Evolutionary conservation across 2,888 invertebrate species (phyloP), one percentile per base, ranked within the genome.

Genomic region (Ethmia dodecea): DNA sequence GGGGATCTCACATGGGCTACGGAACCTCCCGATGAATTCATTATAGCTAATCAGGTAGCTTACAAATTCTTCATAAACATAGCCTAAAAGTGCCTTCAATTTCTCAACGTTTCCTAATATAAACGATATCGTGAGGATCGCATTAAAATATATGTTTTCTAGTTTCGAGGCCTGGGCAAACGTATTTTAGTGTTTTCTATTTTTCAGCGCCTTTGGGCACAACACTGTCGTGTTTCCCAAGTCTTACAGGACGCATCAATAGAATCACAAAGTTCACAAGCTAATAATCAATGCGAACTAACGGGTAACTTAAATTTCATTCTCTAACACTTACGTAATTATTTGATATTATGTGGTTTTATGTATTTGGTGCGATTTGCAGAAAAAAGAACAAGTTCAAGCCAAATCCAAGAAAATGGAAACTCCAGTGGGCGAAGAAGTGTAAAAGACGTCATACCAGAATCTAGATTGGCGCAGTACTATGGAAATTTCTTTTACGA

Each of bases 371-470:
- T n/a, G n/a, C n/a, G 8, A 5, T 42, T 69, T 60, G 3, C 60
- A 77, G 75, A 74, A 55, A 71, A 70, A 55, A 60, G 66, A 39
- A 47, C 61, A 43, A 52, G 54, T 44, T 47, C 66, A 47, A 70
- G 64, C 60, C 69, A 73, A 62, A 69, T 49, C 53, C 66, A 67
- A 48, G 80, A 83, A 46, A 77, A 78, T 71, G 76, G 70, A 47
- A 65, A 55, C 54, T 57, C 53, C 48, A 65, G 67, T 52, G 60
- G 69, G 47, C 62, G 68, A 40, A 72, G 80, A 58, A 88, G 86
- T 43, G 91, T 90, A 20, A 88, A 87, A 57, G 90, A 91, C 56
- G 87, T 89, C 31, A 91, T 92, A 52, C 91, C 92, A 4, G 78
- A 87, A 43, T 91, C 91, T 41, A 87, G 88, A 75, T 68, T 92